phyloP scores from a whole-genome alignment of 2,797 vertebrate species.

The Paramormyrops hopkinsi region DNA sequence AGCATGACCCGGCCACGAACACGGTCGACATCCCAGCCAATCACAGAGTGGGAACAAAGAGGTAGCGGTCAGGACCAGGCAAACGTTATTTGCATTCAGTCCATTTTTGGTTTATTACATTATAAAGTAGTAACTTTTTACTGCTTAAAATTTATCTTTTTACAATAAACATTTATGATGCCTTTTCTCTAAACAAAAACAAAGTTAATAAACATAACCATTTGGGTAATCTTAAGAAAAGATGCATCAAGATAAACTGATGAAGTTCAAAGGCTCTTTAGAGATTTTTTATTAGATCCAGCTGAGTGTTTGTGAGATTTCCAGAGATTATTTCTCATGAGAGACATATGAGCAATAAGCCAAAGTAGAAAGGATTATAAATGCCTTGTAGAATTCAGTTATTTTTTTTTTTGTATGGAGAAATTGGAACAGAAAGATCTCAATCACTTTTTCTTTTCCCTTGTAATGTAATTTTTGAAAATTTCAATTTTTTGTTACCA shows the following conservation, averaged over 20 bases:
- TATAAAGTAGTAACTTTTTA: neutral
- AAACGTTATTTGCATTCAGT: neutral
- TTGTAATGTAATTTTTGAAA: neutral
- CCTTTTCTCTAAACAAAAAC: neutral
- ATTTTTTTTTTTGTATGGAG: neutral
- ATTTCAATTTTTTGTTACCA: neutral
- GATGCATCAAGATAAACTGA: neutral
- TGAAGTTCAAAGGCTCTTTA: neutral
- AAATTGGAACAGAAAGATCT: neutral
- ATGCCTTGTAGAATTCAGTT: neutral
- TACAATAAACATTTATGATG: neutral
- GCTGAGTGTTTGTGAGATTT: neutral
- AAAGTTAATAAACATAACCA: neutral
- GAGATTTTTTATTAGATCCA: neutral
- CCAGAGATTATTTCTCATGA: neutral
- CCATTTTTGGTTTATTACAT: neutral
- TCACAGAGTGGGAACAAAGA: slow-evolving; percentile 89
- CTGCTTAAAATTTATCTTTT: neutral
- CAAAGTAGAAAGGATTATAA: neutral
- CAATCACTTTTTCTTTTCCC: neutral
- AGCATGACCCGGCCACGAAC: slow-evolving; percentile 82
- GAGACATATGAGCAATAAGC: neutral
- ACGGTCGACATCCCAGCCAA: slow-evolving; percentile 87
- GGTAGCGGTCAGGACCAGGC: slow-evolving; percentile 53
- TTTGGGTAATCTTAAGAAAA: neutral